These are phyloP conservation scores for Syngnathoides biaculeatus DNA, from an alignment of 2,113 vertebrate genomes.

Conservation along the genomic window DNA sequence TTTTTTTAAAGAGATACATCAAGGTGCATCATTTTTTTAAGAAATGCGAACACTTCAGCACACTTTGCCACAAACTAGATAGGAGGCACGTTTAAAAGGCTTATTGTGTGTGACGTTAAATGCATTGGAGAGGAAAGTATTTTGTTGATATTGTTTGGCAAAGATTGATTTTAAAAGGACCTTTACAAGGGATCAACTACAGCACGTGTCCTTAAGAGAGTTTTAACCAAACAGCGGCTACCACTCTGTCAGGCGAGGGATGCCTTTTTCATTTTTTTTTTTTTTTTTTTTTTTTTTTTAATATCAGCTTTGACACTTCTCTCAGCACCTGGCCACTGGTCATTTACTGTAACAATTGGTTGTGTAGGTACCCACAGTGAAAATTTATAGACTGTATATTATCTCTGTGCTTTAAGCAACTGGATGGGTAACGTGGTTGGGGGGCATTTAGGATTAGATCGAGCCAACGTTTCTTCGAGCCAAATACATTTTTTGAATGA, in stretches of 20 bases:
- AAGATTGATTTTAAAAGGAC: not conserved
- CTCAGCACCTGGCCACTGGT: slow-evolving; percentile 20
- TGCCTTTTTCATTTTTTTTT: slow-evolving; percentile 33
- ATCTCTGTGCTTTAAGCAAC: slow-evolving; percentile 28
- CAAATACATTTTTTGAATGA: slow-evolving; percentile 11
- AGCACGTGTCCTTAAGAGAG: slow-evolving; percentile 9
- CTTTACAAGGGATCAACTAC: slow-evolving; percentile 1
- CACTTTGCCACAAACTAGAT: not conserved
- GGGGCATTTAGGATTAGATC: slow-evolving; percentile 3
- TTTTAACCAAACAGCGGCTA: slow-evolving; percentile 23
- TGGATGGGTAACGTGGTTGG: slow-evolving; percentile 10
- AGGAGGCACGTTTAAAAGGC: not conserved
- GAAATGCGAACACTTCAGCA: not conserved
- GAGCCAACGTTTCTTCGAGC: slow-evolving; percentile 5
- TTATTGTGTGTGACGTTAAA: not conserved
- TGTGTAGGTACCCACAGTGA: slow-evolving; percentile 18
- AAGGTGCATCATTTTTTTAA: no score
- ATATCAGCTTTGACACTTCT: slow-evolving; percentile 43
- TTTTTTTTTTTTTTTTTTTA: no score
- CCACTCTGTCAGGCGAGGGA: slow-evolving; percentile 34
- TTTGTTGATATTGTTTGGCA: not conserved
- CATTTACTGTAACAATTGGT: slow-evolving; percentile 34
- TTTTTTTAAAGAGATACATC: not conserved
- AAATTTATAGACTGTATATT: slow-evolving; percentile 9
- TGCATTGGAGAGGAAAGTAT: not conserved